phyloP scores from a whole-genome alignment of 1,140 invertebrate species.

The Archegozetes longisetosus region DNA sequence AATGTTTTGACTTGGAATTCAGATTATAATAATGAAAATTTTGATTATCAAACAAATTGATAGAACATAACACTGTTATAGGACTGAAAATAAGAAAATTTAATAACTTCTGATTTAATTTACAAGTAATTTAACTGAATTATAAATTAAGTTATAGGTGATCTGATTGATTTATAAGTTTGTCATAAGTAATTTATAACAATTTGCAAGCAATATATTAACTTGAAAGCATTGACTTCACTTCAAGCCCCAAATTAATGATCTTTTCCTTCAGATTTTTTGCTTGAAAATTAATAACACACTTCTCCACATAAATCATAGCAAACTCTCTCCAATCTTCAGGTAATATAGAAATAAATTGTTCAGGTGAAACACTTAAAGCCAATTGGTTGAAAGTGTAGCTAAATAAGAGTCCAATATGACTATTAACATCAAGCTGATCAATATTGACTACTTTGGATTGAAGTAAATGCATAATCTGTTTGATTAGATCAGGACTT shows the following conservation, averaged over 20 bases:
- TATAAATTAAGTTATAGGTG: no score
- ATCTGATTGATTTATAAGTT: no score
- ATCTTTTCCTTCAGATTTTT: conserved; percentile 15
- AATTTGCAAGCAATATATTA: no score
- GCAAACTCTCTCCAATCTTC: neutral
- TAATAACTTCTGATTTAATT: no score
- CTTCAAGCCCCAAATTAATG: conserved; percentile 17
- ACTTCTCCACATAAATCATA: conserved; percentile 4
- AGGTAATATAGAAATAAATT: neutral
- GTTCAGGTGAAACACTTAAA: neutral
- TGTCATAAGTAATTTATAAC: no score
- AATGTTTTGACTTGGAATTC: no score
- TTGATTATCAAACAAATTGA: no score
- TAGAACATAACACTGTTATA: no score
- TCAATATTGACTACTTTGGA: neutral
- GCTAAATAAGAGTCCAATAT: neutral
- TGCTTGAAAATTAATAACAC: conserved; percentile 17
- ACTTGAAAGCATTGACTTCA: conserved; percentile 12
- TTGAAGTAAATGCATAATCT: neutral
- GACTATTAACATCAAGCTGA: neutral
- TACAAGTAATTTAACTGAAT: no score
- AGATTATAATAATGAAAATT: no score
- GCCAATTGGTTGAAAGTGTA: neutral
- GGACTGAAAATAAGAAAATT: no score
- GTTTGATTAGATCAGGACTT: neutral